These are phyloP conservation scores for Astreopora myriophthalma DNA, from an alignment of 64 coral and sea anemone genomes.

Conservation along the genomic window DNA sequence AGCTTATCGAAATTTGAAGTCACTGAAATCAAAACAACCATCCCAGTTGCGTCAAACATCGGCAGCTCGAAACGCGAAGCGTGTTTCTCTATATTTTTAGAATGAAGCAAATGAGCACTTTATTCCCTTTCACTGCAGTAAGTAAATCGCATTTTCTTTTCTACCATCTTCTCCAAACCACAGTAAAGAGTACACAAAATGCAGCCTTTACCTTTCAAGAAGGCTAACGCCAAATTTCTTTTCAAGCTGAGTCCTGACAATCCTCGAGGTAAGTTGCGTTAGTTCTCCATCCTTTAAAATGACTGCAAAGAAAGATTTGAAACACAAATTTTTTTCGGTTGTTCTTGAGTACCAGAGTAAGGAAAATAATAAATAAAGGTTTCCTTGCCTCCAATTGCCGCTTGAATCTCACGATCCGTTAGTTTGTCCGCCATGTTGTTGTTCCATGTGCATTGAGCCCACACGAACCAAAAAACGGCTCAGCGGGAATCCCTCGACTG, in stretches of 20 bases:
- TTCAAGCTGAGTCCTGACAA: slow-evolving; percentile 56
- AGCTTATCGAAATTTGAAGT: too few species aligned
- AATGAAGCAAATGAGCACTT: too few species aligned
- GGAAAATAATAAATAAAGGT: not conserved
- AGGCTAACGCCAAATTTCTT: slow-evolving; percentile 60
- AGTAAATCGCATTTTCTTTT: too few species aligned
- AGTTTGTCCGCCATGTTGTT: not conserved
- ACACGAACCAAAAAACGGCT: not conserved
- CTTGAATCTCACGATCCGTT: not conserved
- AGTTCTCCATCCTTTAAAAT: slow-evolving; percentile 67
- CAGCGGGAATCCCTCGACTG: too few species aligned
- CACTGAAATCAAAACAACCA: too few species aligned
- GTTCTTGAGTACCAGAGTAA: not conserved
- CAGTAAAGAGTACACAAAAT: not conserved
- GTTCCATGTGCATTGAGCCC: slow-evolving; percentile 35
- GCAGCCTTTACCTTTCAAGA: slow-evolving; percentile 5
- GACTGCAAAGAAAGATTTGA: slow-evolving; percentile 4
- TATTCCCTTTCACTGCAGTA: too few species aligned
- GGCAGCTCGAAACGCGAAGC: too few species aligned
- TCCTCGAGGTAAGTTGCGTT: slow-evolving; percentile 54
- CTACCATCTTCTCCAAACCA: too few species aligned
- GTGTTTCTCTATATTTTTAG: too few species aligned
- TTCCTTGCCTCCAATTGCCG: not conserved
- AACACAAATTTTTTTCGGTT: not conserved
- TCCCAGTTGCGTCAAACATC: too few species aligned